Evolutionary conservation across 2,888 invertebrate genomes (phyloP).

Genomic region (Minunthozetes semirufus): DNA sequence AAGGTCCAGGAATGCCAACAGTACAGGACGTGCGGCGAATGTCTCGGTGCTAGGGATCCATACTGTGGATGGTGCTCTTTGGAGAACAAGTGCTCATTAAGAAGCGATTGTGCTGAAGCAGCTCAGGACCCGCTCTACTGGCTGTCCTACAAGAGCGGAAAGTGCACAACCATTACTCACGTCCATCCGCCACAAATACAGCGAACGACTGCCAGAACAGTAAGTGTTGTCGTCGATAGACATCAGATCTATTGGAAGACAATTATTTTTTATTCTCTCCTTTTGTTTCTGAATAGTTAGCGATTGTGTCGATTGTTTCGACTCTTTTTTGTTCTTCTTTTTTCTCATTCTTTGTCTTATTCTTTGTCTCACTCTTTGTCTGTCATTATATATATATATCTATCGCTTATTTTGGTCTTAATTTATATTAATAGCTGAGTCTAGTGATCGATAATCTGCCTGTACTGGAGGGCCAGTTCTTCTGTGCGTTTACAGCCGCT

Average conservation of each 20-base stretch:
- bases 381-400: too few species aligned
- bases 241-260: slow-evolving; percentile 30
- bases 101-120: slow-evolving; percentile 80
- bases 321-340: neutral
- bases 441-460: slow-evolving; percentile 93
- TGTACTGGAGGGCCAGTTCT: slow-evolving; percentile 71
- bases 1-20: slow-evolving; percentile 89
- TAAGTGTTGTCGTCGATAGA: slow-evolving; percentile 47
- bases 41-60: slow-evolving; percentile 87
- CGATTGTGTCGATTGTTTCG: neutral
- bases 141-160: slow-evolving; percentile 94
- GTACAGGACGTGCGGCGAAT: slow-evolving; percentile 81
- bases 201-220: slow-evolving; percentile 81
- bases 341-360: too few species aligned
- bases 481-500: slow-evolving; percentile 88
- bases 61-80: slow-evolving; percentile 97
- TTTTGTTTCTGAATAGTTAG: neutral
- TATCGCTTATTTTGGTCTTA: neutral
- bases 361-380: neutral
- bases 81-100: slow-evolving; percentile 88
- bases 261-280: neutral
- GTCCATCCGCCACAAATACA: slow-evolving; percentile 86
- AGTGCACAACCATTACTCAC: slow-evolving; percentile 87
- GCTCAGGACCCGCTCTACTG: slow-evolving; percentile 87
- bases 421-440: slow-evolving; percentile 58